These are phyloP conservation scores for Pterocles orientalis DNA, from an alignment of 2,113 vertebrate species.

Conservation along the genomic window DNA sequence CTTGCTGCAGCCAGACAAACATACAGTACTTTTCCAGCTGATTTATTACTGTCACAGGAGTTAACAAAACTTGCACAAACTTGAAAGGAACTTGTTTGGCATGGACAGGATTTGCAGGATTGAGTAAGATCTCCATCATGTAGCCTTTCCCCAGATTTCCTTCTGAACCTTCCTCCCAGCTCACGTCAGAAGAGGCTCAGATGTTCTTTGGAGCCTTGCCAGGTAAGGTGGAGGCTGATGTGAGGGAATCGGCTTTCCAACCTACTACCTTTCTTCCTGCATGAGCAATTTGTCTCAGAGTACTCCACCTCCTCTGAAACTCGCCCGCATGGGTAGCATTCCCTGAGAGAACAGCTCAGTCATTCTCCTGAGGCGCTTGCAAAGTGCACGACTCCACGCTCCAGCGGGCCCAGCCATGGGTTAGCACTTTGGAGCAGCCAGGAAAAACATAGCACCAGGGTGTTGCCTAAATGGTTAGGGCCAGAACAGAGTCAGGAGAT, in stretches of 20 bases:
- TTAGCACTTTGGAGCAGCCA: not conserved
- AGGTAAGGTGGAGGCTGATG: not conserved
- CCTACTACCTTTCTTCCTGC: not conserved
- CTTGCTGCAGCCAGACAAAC: not conserved
- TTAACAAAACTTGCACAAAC: not conserved
- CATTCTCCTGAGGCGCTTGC: not conserved
- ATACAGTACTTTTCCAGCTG: not conserved
- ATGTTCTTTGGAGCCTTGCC: not conserved
- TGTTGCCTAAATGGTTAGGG: not conserved
- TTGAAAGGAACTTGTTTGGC: not conserved
- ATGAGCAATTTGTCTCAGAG: not conserved
- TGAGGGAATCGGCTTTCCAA: not conserved
- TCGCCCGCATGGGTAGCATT: not conserved
- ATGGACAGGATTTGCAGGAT: not conserved
- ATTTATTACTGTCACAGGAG: not conserved
- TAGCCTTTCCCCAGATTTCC: not conserved
- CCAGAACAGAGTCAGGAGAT: not conserved
- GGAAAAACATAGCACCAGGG: rapidly evolving
- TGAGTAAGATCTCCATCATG: not conserved
- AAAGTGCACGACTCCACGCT: not conserved
- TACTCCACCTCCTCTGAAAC: not conserved
- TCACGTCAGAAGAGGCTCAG: not conserved
- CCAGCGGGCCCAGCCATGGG: not conserved
- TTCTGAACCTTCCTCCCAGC: not conserved
- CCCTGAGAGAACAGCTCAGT: not conserved